Evolutionary conservation across 2,888 invertebrate species (phyloP).

Genomic region (Cataglyphis cursor): DNA sequence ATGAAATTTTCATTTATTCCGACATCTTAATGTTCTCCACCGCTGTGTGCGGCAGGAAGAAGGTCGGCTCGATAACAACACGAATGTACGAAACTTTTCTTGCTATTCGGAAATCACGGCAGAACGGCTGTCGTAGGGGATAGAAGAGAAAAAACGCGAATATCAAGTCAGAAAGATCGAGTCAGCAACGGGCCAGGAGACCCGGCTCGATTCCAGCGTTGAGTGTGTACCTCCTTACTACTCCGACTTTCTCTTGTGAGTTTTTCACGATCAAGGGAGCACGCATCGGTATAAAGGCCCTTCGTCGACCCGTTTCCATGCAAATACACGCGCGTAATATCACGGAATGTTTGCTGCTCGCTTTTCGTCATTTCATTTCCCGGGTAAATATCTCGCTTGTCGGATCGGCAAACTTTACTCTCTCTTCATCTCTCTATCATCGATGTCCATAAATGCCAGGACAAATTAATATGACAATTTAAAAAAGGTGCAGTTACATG

Average conservation of each 20-base stretch:
- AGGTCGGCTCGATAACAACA: constrained; percentile 37
- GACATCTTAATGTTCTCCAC: constrained; percentile 27
- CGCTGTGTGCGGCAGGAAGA: constrained; percentile 3
- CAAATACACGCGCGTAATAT: constrained; percentile 44
- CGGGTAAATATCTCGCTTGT: constrained; percentile 49
- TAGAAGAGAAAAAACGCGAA: constrained; percentile 58
- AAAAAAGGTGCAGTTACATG: neutral
- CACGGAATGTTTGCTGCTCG: constrained; percentile 51
- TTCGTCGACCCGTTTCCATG: constrained; percentile 55
- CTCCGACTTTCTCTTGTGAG: constrained; percentile 45
- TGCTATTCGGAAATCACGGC: constrained; percentile 46
- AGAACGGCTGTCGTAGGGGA: constrained; percentile 54
- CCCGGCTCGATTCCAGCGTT: constrained; percentile 52
- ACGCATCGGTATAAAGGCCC: constrained; percentile 52
- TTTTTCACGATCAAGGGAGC: constrained; percentile 61
- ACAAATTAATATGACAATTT: constrained; percentile 30
- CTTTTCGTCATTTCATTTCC: constrained; percentile 55
- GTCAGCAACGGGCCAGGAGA: constrained; percentile 48
- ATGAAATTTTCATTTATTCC: constrained; percentile 31
- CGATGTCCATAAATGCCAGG: constrained; percentile 18
- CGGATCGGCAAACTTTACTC: constrained; percentile 39
- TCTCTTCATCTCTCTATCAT: constrained; percentile 26
- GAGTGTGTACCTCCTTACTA: constrained; percentile 45
- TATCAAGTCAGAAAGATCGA: constrained; percentile 63
- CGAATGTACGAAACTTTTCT: constrained; percentile 48